Evolutionary conservation across 1,140 invertebrate genomes (phyloP), one percentile per base, ranked within the genome.

Genomic region (Holotrichia oblita): DNA sequence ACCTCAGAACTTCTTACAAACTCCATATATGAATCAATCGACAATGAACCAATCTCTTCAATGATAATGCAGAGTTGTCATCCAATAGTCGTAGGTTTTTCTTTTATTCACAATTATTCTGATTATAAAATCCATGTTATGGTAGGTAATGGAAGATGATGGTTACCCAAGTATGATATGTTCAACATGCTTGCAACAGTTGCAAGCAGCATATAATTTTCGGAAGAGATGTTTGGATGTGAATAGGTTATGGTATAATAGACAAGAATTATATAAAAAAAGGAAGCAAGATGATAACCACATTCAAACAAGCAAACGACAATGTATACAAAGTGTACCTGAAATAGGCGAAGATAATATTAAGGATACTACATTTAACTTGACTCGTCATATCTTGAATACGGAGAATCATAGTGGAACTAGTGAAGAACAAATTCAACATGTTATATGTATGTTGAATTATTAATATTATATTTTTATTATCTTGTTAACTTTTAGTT

Each of bases 141-240:
- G 77, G 10, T 76, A 84, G 82, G 78, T 85, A 20, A 79, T 76
- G 9, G 76, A 80, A 72, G 72, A 76, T 20, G 83, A 85, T 74
- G 74, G 79, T 40, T 78, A 84, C 6, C 82, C 84, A n/a, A 83
- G 83, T 78, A 44, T 79, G 8, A 81, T 85, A 7, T 85, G 84
- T 69, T 59, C 27, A 7, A 72, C 73, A 22, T 85, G 84, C 72
- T 78, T 81, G 6, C 61, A 81, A 41, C 69, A 6, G 8, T 22
- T 85, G 41, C 76, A 77, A 41, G 34, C 27, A 7, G 81, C 77
- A 22, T 79, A 80, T 27, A 78, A 80, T 61, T 81, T 80, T 78
- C 75, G 79, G 10, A 78, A 44, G 10, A 79, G 77, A 77, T 82
- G 81, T 74, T 69, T 81, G 24, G 34, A 74, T 40, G 34, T 41